Evolutionary conservation across 2,113 vertebrate species (phyloP), one percentile per base, ranked within the genome.

Genomic region (Poeciliopsis turrubarensis): DNA sequence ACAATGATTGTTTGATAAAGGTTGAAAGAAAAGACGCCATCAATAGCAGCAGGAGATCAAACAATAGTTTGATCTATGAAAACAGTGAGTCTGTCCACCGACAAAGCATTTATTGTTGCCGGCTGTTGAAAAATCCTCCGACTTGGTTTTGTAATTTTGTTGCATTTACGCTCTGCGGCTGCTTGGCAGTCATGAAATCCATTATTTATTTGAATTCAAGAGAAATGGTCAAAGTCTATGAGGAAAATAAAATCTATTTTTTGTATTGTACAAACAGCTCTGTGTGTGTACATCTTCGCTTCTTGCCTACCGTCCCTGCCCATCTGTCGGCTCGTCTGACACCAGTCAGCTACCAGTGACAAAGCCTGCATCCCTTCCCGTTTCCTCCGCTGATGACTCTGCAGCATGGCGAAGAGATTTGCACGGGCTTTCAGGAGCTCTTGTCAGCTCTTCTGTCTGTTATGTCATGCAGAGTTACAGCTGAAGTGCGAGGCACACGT

Each of bases 151-250:
- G 44, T 47, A 47, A 47, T 47, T 15, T 47, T 17, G 44, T 69
- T 71, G 30, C 25, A 70, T 29, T 17, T 37, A 27, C 65, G 64
- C 63, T 41, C 1, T 0, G 68, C 25, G 1, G 57, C 73, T 85
- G 68, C 65, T 82, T 82, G 17, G 6, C 44, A 19, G 5, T 19
- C 34, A 37, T 7, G 17, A 17, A 68, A 83, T 73, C 65, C 61
- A 85, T 79, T 68, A 79, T 73, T 73, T 34, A 80, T 85, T 76
- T 11, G 3, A 80, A 54, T 54, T 84, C 47, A 41, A 6, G 26
- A 65, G 34, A 5, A 67, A 83, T 74, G 79, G 41, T 77, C 67
- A 61, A 25, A 34, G 30, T 51, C 32, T 9, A 22, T 14, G 1
- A 62, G 63, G 47, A 60, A 30, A 19, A 7, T 47, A 77, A 31